Evolutionary conservation across 2,888 invertebrate species (phyloP).

Genomic region (Drosophila nr. fundita): DNA sequence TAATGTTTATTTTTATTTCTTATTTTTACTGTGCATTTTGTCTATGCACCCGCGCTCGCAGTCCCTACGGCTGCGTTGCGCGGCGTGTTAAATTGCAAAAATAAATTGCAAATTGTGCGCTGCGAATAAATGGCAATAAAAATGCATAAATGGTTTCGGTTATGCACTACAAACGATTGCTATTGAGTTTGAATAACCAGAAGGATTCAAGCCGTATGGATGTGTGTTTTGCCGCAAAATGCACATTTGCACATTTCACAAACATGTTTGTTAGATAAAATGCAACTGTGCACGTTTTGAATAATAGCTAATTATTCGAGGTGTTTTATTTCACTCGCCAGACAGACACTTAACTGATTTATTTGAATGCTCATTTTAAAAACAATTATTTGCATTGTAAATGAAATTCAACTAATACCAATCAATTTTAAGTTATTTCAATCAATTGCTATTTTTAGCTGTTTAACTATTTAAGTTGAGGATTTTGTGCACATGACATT

Average conservation of each 20-base stretch:
- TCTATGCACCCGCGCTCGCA: conserved; percentile 13
- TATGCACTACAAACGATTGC: conserved; percentile 62
- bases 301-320: conserved; percentile 58
- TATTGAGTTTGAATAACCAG: conserved; percentile 59
- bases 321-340: conserved; percentile 61
- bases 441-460: neutral
- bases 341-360: conserved; percentile 40
- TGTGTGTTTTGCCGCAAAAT: neutral
- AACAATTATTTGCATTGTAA: neutral
- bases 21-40: conserved; percentile 15
- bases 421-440: neutral
- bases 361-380: neutral
- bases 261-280: neutral
- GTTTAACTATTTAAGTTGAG: conserved; percentile 8
- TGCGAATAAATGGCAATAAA: conserved; percentile 78
- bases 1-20: conserved; percentile 4
- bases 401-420: neutral
- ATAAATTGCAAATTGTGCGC: conserved; percentile 77
- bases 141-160: conserved; percentile 76
- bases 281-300: neutral
- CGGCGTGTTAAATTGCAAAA: conserved; percentile 79
- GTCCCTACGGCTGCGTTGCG: conserved; percentile 29
- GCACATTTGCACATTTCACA: neutral
- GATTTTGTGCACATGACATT: conserved; percentile 5
- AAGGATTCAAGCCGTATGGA: conserved; percentile 39